Conservation (phyloP, 2,888 invertebrate species). For the Luperina nickerlii region DNA sequence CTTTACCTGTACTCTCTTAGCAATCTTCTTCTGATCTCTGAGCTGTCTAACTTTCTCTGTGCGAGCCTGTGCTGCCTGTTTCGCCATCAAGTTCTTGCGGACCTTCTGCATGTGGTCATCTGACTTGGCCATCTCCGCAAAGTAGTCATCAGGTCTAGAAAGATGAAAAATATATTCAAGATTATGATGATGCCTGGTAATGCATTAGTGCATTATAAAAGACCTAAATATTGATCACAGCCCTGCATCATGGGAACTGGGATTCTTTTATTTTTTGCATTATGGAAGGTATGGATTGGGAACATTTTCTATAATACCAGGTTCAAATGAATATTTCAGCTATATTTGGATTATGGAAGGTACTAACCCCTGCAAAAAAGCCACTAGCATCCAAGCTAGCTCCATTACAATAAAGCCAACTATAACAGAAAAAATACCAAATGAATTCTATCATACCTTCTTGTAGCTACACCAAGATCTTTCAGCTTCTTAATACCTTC, state of each 20-base stretch:
- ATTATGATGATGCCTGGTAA: not conserved
- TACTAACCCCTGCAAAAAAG: not conserved
- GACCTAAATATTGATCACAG: not conserved
- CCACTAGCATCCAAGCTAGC: not conserved
- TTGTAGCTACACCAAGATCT: slow-evolving; percentile 93
- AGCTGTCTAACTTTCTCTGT: slow-evolving; percentile 97
- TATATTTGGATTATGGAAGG: not conserved
- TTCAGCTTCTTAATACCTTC: slow-evolving; percentile 95
- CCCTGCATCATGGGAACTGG: not conserved
- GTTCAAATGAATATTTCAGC: not conserved
- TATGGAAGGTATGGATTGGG: too few species aligned
- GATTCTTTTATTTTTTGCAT: not conserved
- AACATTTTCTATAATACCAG: not conserved
- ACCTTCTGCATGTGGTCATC: slow-evolving; percentile 99
- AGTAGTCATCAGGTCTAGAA: slow-evolving; percentile 97
- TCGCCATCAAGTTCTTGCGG: slow-evolving; percentile 94
- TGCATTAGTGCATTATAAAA: not conserved
- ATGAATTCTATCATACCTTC: slow-evolving; percentile 84
- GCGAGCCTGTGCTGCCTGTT: slow-evolving; percentile 95
- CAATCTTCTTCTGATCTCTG: slow-evolving; percentile 97
- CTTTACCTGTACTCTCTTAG: slow-evolving; percentile 94
- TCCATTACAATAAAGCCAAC: not conserved
- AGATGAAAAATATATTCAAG: not conserved
- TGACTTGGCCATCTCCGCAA: slow-evolving; percentile 99
- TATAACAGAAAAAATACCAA: not conserved